phyloP scores from a whole-genome alignment of 2,888 invertebrate genomes.

The Orthonevra nobilis region DNA sequence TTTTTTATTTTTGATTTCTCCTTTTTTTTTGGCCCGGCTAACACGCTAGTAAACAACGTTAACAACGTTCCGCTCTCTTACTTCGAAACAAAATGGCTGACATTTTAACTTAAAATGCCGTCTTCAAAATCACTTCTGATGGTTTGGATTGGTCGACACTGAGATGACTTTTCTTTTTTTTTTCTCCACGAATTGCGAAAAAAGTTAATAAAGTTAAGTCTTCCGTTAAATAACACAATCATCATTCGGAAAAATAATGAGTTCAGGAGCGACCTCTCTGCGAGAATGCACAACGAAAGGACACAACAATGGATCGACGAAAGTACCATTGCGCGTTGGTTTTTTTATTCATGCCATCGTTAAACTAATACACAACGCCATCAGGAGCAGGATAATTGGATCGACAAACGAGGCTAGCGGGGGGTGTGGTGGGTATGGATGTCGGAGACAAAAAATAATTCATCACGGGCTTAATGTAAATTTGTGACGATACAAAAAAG shows the following conservation, averaged over 20 bases:
- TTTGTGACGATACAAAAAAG: slow-evolving; percentile 67
- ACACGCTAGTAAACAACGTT: slow-evolving; percentile 38
- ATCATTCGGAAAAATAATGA: slow-evolving; percentile 68
- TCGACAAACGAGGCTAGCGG: neutral
- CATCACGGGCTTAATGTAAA: slow-evolving; percentile 69
- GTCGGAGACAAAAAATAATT: slow-evolving; percentile 55
- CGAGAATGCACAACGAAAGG: slow-evolving; percentile 2
- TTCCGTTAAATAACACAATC: slow-evolving; percentile 71
- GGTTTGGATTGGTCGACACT: neutral
- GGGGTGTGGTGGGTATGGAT: slow-evolving; percentile 4
- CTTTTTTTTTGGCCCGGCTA: slow-evolving; percentile 22
- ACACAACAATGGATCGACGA: slow-evolving; percentile 52
- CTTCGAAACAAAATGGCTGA: slow-evolving; percentile 65
- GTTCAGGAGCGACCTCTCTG: slow-evolving; percentile 54
- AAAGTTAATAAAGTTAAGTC: slow-evolving; percentile 71
- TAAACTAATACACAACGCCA: slow-evolving; percentile 61
- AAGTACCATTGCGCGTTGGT: slow-evolving; percentile 59
- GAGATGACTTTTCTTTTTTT: slow-evolving; percentile 7
- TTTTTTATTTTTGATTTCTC: no score
- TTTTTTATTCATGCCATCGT: slow-evolving; percentile 64
- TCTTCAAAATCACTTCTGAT: neutral
- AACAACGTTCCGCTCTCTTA: slow-evolving; percentile 31
- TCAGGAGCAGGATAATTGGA: slow-evolving; percentile 60
- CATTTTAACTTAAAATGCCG: slow-evolving; percentile 36
- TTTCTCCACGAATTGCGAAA: slow-evolving; percentile 17